These are phyloP conservation scores for Sycophila texana DNA, from an alignment of 2,888 invertebrate species.

Conservation along the genomic window DNA sequence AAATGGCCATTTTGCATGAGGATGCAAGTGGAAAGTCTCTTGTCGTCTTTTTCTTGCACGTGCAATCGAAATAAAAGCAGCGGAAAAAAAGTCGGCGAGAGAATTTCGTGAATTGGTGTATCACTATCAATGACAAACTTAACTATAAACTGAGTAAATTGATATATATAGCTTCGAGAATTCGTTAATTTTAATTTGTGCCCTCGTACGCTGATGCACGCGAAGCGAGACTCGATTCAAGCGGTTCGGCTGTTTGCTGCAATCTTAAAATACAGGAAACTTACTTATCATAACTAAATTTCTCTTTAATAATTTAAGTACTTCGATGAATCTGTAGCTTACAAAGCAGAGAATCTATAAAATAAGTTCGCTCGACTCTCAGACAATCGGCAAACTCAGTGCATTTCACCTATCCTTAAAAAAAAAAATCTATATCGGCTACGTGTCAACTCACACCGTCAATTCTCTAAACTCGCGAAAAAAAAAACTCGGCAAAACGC, in stretches of 20 bases:
- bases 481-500: background rate
- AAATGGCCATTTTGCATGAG: constrained; percentile 31
- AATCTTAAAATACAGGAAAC: background rate
- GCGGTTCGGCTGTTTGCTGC: background rate
- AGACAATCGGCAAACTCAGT: background rate
- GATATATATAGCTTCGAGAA: constrained; percentile 20
- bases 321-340: background rate
- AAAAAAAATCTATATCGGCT: background rate
- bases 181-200: constrained; percentile 24
- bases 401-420: background rate
- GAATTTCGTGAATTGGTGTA: background rate
- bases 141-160: constrained; percentile 27
- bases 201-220: constrained; percentile 20
- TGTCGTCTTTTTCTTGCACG: background rate
- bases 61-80: background rate
- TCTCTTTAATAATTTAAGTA: constrained; percentile 42
- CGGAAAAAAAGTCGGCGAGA: constrained; percentile 6
- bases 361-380: too few relatives aligned
- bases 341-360: too few relatives aligned
- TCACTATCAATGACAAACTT: constrained; percentile 20
- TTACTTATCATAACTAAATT: constrained; percentile 2
- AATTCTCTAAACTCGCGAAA: background rate
- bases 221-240: constrained; percentile 30
- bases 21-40: constrained; percentile 6
- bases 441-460: background rate